Evolutionary conservation across 1,140 invertebrate species (phyloP), one percentile per base, ranked within the genome.

Genomic region (Potamilus streckersoni): DNA sequence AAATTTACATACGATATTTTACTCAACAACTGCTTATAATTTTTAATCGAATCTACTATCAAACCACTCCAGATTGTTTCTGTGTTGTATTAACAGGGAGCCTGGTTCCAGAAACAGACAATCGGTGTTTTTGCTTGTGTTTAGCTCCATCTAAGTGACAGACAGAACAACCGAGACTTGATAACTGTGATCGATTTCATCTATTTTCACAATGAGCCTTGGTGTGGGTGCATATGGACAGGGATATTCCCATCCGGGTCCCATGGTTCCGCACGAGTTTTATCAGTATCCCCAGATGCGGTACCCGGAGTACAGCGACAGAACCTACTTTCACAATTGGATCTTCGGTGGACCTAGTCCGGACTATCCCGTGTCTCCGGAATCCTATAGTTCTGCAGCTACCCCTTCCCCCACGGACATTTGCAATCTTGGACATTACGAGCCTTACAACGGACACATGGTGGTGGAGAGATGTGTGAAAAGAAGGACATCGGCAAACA

Each of bases 401-500:
- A 77, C 75, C 2, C 75, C 75, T 15, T 77, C 75, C 2, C 75
- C 75, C 38, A 58, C 62, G 58, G 59, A 66, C 27, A 19, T 72
- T 11, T 71, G 64, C 16, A 71, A 77, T n/a, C 69, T 82, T 67
- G 77, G 76, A 55, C 79, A 84, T 69, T 84, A 84, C 71, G 83
- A 84, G 64, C 72, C 75, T 61, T 77, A 77, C 65, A 77, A 69
- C 27, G 71, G 38, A 4, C 38, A 82, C 72, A 76, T 75, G 38
- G 80, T 80, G 16, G 82, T 79, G 1, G 78, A 84, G 5, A 74
- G 83, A 1, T 81, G 79, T 72, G 76, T 84, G 31, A 84, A 85
- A 71, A 73, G 83, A 23, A 61, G 86, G 38, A 81, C 83, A 5
- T 84, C 84, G 0, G 84, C 96, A 31, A 98, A 98, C 88, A 96